Percentiles rank a stretch among this genome's conserved stretches.
Evolutionary conservation across 2,888 invertebrate species (phyloP).

Genomic region (Sarcophaga rosellei): DNA sequence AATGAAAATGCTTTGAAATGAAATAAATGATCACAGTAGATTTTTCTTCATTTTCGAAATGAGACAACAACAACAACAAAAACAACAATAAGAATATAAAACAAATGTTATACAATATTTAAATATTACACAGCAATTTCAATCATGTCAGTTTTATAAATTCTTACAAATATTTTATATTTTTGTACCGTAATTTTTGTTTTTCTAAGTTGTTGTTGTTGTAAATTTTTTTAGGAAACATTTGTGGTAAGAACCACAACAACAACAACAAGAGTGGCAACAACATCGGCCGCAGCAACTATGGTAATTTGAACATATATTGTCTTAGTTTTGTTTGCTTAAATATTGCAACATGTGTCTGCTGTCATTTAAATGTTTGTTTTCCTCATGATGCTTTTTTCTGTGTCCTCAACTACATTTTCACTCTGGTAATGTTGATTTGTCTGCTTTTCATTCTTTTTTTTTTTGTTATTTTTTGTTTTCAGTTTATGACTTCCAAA

Average conservation of each 20-base stretch:
- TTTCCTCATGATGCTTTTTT: slow-evolving; percentile 18
- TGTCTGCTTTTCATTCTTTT: neutral
- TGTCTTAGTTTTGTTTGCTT: slow-evolving; percentile 47
- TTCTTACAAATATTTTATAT: slow-evolving; percentile 51
- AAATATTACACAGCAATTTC: slow-evolving; percentile 58
- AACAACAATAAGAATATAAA: neutral
- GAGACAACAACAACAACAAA: neutral
- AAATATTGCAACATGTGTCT: slow-evolving; percentile 67
- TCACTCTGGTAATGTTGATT: neutral
- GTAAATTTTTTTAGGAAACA: slow-evolving; percentile 16
- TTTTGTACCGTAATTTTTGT: neutral
- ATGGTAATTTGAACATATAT: slow-evolving; percentile 31
- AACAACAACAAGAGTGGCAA: too few species aligned
- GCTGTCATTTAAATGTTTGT: slow-evolving; percentile 65
- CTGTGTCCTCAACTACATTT: slow-evolving; percentile 38
- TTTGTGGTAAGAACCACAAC: too few species aligned
- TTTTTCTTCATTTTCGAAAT: slow-evolving; percentile 20
- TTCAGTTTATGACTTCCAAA: slow-evolving; percentile 49
- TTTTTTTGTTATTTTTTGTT: slow-evolving; percentile 21
- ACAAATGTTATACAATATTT: slow-evolving; percentile 20
- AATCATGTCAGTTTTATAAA: slow-evolving; percentile 55
- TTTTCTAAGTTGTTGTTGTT: neutral
- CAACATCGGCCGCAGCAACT: neutral
- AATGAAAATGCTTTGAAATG: slow-evolving; percentile 18
- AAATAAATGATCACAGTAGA: slow-evolving; percentile 22